These are phyloP conservation scores for Dusona sp. DNA, from an alignment of 2,888 invertebrate species.

Conservation along the genomic window DNA sequence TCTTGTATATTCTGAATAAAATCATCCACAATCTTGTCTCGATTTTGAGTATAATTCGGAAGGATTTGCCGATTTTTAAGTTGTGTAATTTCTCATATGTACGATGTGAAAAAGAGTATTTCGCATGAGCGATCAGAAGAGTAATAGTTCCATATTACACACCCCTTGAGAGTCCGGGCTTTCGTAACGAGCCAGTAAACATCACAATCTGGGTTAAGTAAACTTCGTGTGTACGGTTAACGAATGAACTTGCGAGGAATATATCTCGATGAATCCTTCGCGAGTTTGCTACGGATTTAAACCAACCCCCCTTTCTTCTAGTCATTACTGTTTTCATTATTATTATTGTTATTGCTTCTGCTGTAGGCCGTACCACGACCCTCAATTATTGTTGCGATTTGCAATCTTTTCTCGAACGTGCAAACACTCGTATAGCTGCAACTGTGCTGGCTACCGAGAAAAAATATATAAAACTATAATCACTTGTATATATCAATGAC, in stretches of 20 bases:
- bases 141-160: conserved; percentile 13
- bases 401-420: conserved; percentile 57
- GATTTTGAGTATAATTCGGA: background rate
- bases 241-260: conserved; percentile 24
- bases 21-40: background rate
- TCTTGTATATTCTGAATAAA: background rate
- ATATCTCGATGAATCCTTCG: conserved; percentile 37
- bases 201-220: conserved; percentile 75
- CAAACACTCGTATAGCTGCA: conserved; percentile 36
- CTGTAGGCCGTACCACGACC: conserved; percentile 24
- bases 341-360: background rate
- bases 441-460: background rate
- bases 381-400: conserved; percentile 59
- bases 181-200: conserved; percentile 74
- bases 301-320: background rate
- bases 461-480: conserved; percentile 11
- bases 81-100: background rate
- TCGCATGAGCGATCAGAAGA: conserved; percentile 19
- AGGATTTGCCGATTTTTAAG: background rate
- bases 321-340: conserved; percentile 17
- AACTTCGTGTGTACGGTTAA: conserved; percentile 66
- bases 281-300: background rate
- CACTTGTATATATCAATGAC: conserved; percentile 32
- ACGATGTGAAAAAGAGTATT: conserved; percentile 19
- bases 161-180: conserved; percentile 35